These are phyloP conservation scores for Microplitis manilae DNA, from an alignment of 2,888 invertebrate genomes.

Conservation along the genomic window DNA sequence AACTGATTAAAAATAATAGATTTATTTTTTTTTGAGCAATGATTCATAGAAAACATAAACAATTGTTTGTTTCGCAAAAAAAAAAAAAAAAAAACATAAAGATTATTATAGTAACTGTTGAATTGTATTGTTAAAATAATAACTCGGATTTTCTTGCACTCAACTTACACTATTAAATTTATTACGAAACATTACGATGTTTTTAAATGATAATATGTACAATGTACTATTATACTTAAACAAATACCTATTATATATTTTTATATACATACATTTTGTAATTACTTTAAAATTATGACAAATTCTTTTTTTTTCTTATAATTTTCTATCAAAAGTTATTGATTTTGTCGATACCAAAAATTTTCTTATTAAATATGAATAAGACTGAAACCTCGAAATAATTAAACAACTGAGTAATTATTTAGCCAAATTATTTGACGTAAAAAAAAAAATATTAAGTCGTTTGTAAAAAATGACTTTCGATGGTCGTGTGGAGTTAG, in stretches of 20 bases:
- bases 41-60: background rate
- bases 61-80: background rate
- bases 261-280: background rate
- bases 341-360: background rate
- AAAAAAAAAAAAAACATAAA: background rate
- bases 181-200: background rate
- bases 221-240: background rate
- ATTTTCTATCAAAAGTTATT: background rate
- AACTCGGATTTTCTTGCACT: constrained; percentile 5
- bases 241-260: background rate
- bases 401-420: no score
- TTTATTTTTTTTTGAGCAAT: background rate
- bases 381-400: background rate
- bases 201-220: constrained; percentile 1
- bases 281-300: background rate
- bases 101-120: background rate
- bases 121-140: constrained; percentile 20
- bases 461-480: constrained; percentile 63
- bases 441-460: background rate
- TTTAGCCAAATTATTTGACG: background rate
- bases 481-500: constrained; percentile 58
- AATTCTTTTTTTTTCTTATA: no score
- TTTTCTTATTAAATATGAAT: background rate
- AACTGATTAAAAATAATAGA: background rate
- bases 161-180: background rate